Evolutionary conservation across 2,113 vertebrate species (phyloP), one percentile per base, ranked within the genome.

Genomic region (Aythya baeri): DNA sequence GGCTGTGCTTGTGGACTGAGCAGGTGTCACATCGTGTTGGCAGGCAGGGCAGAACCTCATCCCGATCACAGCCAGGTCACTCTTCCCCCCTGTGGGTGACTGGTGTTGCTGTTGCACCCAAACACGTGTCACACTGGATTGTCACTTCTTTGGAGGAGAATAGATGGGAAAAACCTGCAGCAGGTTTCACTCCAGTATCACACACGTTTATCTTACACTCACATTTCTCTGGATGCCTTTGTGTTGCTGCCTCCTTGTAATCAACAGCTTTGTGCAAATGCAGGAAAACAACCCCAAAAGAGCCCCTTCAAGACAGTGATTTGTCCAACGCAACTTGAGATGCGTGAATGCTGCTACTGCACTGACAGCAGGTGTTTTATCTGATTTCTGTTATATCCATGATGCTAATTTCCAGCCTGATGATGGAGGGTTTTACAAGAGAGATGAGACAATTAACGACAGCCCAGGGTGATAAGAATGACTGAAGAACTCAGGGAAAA

Each of bases 1-100:
- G 73, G 65, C 83, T 91, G 32, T 59, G 65, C 50, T 50, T 2
- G 7, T 17, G 32, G 57, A 34, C 38, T 41, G 3, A 23, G 61
- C n/a, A 94, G 59, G 92, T 52, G 62, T 85, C 94, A 87, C 66
- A 66, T 80, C 9, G 6, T 14, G 62, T 76, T 92, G 86, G 89
- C 74, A 93, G 78, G 58, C 66, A 49, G 59, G 11, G 74, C 70
- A 87, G 41, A 87, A 6, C 27, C 77, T 76, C 34, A 1, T n/a
- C 4, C 70, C 4, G 8, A 38, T 63, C 66, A 17, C 81, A 96
- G 86, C 21, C 94, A 73, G 49, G 12, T 32, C 49, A 63, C 55
- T 92, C 81, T 70, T 11, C 73, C 77, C 73, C 52, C 70, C 58
- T 17, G 17, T 46, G 61, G 88, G 38, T 21, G 70, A 75, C 16